Evolutionary conservation across 2,113 vertebrate species (phyloP), one percentile per base, ranked within the genome.

Genomic region (Mobula birostris): DNA sequence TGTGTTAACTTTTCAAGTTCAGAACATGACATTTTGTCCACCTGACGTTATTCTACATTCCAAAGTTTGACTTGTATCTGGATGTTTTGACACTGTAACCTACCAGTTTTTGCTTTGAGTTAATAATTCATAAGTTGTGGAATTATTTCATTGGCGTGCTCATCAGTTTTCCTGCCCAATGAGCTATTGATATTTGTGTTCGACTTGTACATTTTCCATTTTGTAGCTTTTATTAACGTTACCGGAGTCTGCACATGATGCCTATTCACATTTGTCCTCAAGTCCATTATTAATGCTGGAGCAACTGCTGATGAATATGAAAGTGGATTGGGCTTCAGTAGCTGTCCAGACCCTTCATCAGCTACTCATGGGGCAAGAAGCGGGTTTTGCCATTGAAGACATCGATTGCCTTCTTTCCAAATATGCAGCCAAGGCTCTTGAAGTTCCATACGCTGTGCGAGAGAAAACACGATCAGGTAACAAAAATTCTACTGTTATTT

Each of bases 271-370:
- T 40, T 96, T 99, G 94, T 97, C 98, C 78, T 98, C 98, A 0
- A 97, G 97, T 93, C 99, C 99, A 0, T 95, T 99, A 95, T 97
- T 99, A 94, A 98, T 99, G 98, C 96, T 99, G 74, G 99, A 99
- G 94, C 99, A 99, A 96, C 97, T 99, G 21, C 96, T 99, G 95
- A 99, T 99, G 98, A 99, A 99, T 95, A 98, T 99, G 96, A 99
- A 99, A 95, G 98, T 99, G 95, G 98, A 99, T 80, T 99, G 99
- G 98, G 98, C 96, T 5, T 96, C 97, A 0, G 94, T 97, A 0
- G 98, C 97, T 0, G 97, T 99, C 82, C 96, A 96, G 78, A 98
- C 97, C 0, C 96, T 99, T 82, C 97, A 96, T 72, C 97, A 97
- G 19, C 97, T 98, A 56, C 95, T 98, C 94, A 94, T 96, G 0